These are phyloP conservation scores for Pseudolycoriella hygida DNA, from an alignment of 2,888 invertebrate genomes.

Conservation along the genomic window DNA sequence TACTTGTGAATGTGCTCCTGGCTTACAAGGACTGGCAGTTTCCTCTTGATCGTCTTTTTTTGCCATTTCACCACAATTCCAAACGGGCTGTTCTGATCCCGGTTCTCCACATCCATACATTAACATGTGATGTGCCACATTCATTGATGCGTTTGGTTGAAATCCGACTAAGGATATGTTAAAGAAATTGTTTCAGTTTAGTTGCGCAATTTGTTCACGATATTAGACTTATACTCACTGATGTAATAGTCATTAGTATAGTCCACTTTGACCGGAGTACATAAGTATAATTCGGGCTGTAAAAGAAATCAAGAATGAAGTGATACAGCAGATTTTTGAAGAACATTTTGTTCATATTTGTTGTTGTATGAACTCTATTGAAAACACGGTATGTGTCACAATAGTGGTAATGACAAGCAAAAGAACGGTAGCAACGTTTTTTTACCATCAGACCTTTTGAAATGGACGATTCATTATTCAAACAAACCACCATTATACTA, in stretches of 20 bases:
- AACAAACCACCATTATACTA: too few relatives aligned
- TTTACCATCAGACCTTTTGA: too few relatives aligned
- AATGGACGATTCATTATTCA: too few relatives aligned
- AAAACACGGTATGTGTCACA: too few relatives aligned
- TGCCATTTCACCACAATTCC: constrained; percentile 92
- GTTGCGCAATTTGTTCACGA: constrained; percentile 3
- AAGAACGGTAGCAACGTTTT: too few relatives aligned
- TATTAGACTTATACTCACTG: constrained; percentile 43
- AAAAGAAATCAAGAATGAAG: constrained; percentile 23
- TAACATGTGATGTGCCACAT: constrained; percentile 85
- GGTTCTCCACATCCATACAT: constrained; percentile 73
- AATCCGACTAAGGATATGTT: constrained; percentile 89
- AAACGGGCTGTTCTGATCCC: constrained; percentile 33
- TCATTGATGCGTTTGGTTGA: constrained; percentile 79
- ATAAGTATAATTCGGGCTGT: constrained; percentile 81
- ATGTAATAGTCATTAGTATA: constrained; percentile 61
- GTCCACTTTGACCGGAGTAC: constrained; percentile 75
- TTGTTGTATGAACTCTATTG: too few relatives aligned
- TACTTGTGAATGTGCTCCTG: constrained; percentile 41
- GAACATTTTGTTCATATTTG: too few relatives aligned
- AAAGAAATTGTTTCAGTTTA: too few relatives aligned
- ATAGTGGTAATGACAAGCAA: too few relatives aligned
- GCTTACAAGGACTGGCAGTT: constrained; percentile 55
- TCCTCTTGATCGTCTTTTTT: constrained; percentile 32
- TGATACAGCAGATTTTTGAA: too few relatives aligned